Percentiles rank a stretch among this genome's conserved stretches.
Evolutionary conservation across 2,797 vertebrate species (phyloP).

Genomic region (Coreius guichenoti): DNA sequence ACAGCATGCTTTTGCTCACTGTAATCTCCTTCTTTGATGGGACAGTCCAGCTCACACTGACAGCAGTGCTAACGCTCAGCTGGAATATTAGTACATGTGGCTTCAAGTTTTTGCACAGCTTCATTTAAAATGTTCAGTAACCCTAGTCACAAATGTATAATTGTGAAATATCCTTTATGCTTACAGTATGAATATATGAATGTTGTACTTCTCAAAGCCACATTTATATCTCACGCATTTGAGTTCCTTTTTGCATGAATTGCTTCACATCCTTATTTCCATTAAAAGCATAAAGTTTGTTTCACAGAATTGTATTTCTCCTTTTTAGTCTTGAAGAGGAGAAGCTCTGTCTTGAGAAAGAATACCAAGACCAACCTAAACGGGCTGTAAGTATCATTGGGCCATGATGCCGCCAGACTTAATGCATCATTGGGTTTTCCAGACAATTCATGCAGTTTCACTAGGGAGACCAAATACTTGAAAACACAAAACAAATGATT

Average conservation of each 20-base stretch:
- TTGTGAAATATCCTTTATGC: not conserved
- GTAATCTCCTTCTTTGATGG: constrained; percentile 11
- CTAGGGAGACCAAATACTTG: not conserved
- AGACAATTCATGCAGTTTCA: not conserved
- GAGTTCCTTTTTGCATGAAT: constrained; percentile 12
- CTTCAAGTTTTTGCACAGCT: not conserved
- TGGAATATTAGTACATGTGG: constrained; percentile 9
- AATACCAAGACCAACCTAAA: constrained; percentile 80
- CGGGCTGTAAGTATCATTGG: constrained; percentile 80
- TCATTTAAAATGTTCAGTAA: not conserved
- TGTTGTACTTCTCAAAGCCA: not conserved
- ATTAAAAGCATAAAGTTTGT: not conserved
- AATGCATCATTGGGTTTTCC: not conserved
- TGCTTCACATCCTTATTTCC: constrained; percentile 30
- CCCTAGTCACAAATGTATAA: not conserved
- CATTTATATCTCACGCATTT: not conserved
- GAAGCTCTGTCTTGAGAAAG: constrained; percentile 82
- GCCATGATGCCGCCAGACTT: not conserved
- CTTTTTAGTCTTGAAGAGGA: constrained; percentile 86
- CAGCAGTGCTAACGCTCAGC: not conserved
- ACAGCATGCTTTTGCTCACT: constrained; percentile 23
- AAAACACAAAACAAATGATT: not conserved
- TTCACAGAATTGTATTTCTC: constrained; percentile 23
- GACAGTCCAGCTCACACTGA: not conserved
- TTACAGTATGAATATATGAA: not conserved